Evolutionary conservation across 2,113 vertebrate genomes (phyloP).

Genomic region (Sebastes schlegelii): DNA sequence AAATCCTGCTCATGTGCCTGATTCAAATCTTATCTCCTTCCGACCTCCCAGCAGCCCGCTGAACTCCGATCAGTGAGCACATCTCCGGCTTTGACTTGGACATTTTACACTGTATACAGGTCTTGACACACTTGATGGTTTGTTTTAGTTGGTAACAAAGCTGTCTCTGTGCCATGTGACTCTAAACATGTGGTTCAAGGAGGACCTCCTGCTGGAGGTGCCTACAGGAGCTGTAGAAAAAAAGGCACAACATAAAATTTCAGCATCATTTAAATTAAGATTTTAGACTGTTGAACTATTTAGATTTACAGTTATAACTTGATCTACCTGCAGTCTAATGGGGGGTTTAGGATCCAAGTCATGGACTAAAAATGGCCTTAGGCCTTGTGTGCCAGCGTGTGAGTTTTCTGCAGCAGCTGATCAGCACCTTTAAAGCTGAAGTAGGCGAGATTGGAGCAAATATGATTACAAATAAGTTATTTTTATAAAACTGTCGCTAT

Average conservation of each 20-base stretch:
- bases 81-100: background rate
- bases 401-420: background rate
- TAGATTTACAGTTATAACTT: background rate
- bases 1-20: background rate
- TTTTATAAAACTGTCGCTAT: no score
- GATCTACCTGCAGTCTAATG: background rate
- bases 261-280: background rate
- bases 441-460: no score
- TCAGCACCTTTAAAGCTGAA: background rate
- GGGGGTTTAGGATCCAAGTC: background rate
- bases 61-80: slow-evolving; percentile 5
- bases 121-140: background rate
- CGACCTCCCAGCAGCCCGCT: background rate
- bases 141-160: background rate
- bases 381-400: background rate
- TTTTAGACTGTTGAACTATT: background rate
- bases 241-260: background rate
- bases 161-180: background rate
- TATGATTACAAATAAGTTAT: no score
- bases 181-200: background rate
- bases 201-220: background rate
- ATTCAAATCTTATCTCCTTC: slow-evolving; percentile 16
- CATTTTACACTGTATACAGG: background rate
- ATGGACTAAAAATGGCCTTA: background rate
- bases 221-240: background rate